A percentile compares a stretch with the other conserved stretches of the same genome.
Evolutionary conservation across 2,797 vertebrate species (phyloP).

Genomic region (Mormyrus hasselquistii): DNA sequence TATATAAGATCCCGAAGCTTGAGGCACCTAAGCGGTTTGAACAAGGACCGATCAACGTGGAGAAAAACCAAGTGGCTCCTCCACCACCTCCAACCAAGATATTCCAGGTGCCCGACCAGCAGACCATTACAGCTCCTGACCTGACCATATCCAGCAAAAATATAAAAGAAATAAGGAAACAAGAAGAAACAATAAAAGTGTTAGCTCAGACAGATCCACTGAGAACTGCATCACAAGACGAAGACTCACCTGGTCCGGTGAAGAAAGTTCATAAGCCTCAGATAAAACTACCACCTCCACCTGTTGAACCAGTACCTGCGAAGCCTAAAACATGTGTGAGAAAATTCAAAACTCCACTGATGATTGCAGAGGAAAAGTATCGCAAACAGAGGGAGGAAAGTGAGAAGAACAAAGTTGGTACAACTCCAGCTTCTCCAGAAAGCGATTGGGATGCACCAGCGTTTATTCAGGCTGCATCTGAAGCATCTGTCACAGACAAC

Average conservation of each 20-base stretch:
- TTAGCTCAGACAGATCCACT: conserved; percentile 36
- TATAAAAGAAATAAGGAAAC: conserved; percentile 40
- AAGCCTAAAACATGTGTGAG: conserved; percentile 60
- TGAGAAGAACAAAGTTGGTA: conserved; percentile 53
- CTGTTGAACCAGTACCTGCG: conserved; percentile 49
- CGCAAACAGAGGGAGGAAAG: conserved; percentile 70
- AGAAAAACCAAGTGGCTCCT: conserved; percentile 52
- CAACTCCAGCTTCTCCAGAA: conserved; percentile 51
- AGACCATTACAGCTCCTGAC: conserved; percentile 28
- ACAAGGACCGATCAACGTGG: conserved; percentile 57
- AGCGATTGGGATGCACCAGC: conserved; percentile 20
- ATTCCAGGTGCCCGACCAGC: conserved; percentile 27
- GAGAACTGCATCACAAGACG: conserved; percentile 32
- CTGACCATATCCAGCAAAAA: conserved; percentile 39
- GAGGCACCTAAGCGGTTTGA: conserved; percentile 52
- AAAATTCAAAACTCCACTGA: conserved; percentile 91
- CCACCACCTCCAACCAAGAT: conserved; percentile 32
- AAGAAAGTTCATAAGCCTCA: conserved; percentile 59
- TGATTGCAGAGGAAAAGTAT: conserved; percentile 85
- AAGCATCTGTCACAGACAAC: conserved; percentile 26
- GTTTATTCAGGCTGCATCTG: background rate
- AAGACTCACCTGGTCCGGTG: conserved; percentile 47
- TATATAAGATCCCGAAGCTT: conserved; percentile 65
- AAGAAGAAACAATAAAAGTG: conserved; percentile 34
- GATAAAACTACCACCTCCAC: conserved; percentile 63